Evolutionary conservation across 2,113 vertebrate species (phyloP), one percentile per base, ranked within the genome.

Genomic region (Choloepus hoffmanni): DNA sequence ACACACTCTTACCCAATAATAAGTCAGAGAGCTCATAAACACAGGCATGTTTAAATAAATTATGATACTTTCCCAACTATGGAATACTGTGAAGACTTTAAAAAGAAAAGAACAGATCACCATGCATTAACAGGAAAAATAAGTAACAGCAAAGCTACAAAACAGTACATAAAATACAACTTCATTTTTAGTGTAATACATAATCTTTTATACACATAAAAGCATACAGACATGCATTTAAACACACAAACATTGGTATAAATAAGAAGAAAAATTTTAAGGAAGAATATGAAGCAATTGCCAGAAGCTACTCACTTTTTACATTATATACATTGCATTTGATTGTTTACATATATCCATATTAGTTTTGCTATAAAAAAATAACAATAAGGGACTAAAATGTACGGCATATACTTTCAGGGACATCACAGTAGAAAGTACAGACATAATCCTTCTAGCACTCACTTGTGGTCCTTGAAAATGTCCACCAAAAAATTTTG

Each of bases 391-490:
- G 2, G 36, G 28, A 60, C 53, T 83, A 81, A 84, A 72, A 77
- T 77, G 6, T 60, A 19, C 45, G 63, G 30, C 23, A 85, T 45
- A 74, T 53, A 6, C 11, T 58, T 78, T 68, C 40, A 68, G 73
- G 63, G 36, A 78, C 55, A 92, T 50, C 15, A 65, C 30, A 96
- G 43, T 26, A 94, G 48, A 96, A 95, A 94, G 19, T 63, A 70
- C 5, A 94, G 28, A 60, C 2, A 60, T 1, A 87, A 65, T 65
- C 58, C 3, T 89, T 81, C 62, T 2, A 96, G 78, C 81, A 96
- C 99, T 99, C 97, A 99, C 99, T 99, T 99, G 98, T 99, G 98
- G 95, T 99, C 99, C 98, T 98, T 99, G 98, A 99, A 99, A 98
- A 99, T 98, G 96, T 99, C 99, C 97, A 98, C 98, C 92, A 99